These are phyloP conservation scores for Microtus richardsoni DNA, from an alignment of 2,113 vertebrate species.

Conservation along the genomic window DNA sequence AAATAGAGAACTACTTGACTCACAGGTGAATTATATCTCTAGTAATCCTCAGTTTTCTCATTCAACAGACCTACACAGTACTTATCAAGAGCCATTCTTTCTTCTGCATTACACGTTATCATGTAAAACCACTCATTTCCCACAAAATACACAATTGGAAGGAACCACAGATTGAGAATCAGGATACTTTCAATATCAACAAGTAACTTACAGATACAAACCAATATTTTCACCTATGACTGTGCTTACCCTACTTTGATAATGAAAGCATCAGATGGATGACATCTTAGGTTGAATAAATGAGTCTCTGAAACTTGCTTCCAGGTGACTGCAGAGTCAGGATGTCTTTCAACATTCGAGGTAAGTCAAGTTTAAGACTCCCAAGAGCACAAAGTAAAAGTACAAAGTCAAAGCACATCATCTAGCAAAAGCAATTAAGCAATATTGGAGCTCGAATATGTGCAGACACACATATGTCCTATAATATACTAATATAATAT, in stretches of 20 bases:
- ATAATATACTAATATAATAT: too few relatives aligned
- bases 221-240: constrained; percentile 9
- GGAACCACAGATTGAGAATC: not conserved
- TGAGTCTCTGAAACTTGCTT: not conserved
- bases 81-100: not conserved
- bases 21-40: not conserved
- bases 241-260: not conserved
- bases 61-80: not conserved
- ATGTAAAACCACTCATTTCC: not conserved
- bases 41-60: not conserved
- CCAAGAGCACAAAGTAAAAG: not conserved
- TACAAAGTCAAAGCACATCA: constrained; percentile 33
- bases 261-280: constrained; percentile 52
- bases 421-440: constrained; percentile 34
- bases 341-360: constrained; percentile 59
- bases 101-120: not conserved
- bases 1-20: not conserved
- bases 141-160: not conserved
- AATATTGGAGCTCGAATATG: not conserved
- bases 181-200: not conserved
- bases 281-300: not conserved
- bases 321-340: constrained; percentile 55
- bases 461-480: not conserved
- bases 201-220: constrained; percentile 39
- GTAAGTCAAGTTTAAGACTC: constrained; percentile 53